Evolutionary conservation across 2,888 invertebrate genomes (phyloP).

Genomic region (Miltochrista miniata): DNA sequence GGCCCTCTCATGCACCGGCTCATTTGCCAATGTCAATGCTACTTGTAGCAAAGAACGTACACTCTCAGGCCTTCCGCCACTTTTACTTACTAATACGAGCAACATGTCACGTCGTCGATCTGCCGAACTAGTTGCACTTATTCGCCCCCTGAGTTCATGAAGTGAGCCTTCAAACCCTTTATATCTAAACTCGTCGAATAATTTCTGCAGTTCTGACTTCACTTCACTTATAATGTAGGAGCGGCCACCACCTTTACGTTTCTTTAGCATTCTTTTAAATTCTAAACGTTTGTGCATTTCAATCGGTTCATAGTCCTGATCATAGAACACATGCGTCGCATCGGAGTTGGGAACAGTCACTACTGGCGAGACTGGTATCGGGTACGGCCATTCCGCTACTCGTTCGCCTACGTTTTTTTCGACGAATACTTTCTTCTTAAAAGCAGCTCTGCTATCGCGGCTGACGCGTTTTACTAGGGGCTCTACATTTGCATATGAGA

Average conservation of each 20-base stretch:
- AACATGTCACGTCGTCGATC: constrained; percentile 62
- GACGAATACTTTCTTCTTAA: constrained; percentile 55
- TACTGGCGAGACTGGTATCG: constrained; percentile 25
- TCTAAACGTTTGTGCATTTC: neutral
- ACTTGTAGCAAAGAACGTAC: constrained; percentile 51
- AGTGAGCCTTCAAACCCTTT: constrained; percentile 53
- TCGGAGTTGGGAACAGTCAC: constrained; percentile 1
- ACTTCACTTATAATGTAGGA: neutral
- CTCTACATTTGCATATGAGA: constrained; percentile 53
- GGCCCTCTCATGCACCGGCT: constrained; percentile 58
- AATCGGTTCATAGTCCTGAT: constrained; percentile 5
- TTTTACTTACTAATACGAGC: constrained; percentile 66
- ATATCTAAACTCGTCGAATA: constrained; percentile 62
- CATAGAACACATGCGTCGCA: constrained; percentile 2
- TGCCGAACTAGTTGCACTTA: constrained; percentile 45
- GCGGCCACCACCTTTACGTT: neutral
- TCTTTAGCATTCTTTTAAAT: neutral
- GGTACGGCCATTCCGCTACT: constrained; percentile 48
- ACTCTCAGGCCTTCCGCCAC: constrained; percentile 49
- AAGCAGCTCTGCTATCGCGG: constrained; percentile 37
- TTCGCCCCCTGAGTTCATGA: constrained; percentile 49
- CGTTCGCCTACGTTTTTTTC: constrained; percentile 45
- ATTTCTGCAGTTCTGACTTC: constrained; percentile 45
- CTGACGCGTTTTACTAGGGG: constrained; percentile 51
- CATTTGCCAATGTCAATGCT: constrained; percentile 55